A percentile compares a stretch with the other conserved stretches of the same genome.
Conservation (phyloP, 2,113 vertebrate species). For the Coryphaenoides rupestris region DNA sequence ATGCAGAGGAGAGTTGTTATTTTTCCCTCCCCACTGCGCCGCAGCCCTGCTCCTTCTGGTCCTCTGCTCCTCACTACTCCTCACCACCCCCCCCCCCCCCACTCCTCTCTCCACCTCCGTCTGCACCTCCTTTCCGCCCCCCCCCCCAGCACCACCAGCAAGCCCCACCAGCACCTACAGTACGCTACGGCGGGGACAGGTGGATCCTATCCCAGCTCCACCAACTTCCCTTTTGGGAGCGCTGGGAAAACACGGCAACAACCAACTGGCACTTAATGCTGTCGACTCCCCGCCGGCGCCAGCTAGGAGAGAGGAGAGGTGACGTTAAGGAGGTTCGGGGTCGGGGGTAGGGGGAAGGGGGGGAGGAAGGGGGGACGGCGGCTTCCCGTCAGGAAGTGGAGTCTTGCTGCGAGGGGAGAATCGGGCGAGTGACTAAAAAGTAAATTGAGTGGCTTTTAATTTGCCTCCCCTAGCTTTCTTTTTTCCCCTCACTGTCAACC, state of each 20-base stretch:
- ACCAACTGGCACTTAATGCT: slow-evolving; percentile 97
- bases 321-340: slow-evolving; percentile 41
- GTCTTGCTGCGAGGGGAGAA: slow-evolving; percentile 66
- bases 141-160: no score
- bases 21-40: slow-evolving; percentile 33
- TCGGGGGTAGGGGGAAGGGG: slow-evolving; percentile 55
- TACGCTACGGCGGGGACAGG: slow-evolving; percentile 73
- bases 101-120: slow-evolving; percentile 45
- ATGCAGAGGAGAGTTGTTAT: slow-evolving; percentile 78
- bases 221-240: slow-evolving; percentile 79
- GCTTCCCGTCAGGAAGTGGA: slow-evolving; percentile 94
- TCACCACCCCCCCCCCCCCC: slow-evolving; percentile 12
- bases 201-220: slow-evolving; percentile 79
- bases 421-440: slow-evolving; percentile 76
- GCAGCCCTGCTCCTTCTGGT: not conserved
- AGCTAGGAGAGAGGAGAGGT: slow-evolving; percentile 74
- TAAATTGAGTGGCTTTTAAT: slow-evolving; percentile 88
- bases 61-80: not conserved
- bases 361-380: no score
- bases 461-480: slow-evolving; percentile 74
- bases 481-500: slow-evolving; percentile 67
- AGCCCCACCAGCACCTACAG: no score
- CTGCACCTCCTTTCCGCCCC: slow-evolving; percentile 53
- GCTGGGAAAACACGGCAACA: slow-evolving; percentile 92
- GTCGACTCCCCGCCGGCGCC: slow-evolving; percentile 82